These are phyloP conservation scores for Acronicta alni DNA, from an alignment of 2,888 invertebrate species.

Conservation along the genomic window DNA sequence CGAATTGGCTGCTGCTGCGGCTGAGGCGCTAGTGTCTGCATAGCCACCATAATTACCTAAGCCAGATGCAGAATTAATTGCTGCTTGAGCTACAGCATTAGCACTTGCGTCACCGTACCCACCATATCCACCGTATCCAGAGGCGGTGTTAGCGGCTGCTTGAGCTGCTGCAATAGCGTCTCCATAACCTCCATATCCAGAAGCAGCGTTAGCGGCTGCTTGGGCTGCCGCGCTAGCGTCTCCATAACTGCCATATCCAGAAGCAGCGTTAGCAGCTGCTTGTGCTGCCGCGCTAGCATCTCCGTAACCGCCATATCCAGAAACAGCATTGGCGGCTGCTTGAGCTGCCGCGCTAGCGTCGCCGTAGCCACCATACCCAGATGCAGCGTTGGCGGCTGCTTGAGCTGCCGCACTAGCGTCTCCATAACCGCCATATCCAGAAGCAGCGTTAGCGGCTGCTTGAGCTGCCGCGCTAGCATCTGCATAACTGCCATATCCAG, in stretches of 20 bases:
- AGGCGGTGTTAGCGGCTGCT: conserved; percentile 9
- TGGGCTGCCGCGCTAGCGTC: conserved; percentile 8
- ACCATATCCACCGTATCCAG: background rate
- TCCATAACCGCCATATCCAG: conserved; percentile 3
- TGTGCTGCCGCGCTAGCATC: background rate
- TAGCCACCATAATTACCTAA: conserved; percentile 26
- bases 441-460: conserved; percentile 3
- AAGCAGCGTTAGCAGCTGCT: conserved; percentile 16
- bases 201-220: conserved; percentile 9
- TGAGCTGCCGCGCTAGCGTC: conserved; percentile 18
- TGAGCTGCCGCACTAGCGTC: conserved; percentile 17
- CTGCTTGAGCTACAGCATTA: conserved; percentile 17
- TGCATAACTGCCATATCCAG: conserved; percentile 3
- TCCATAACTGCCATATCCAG: background rate
- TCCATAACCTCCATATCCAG: conserved; percentile 2
- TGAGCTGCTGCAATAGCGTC: background rate
- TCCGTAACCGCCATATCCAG: conserved; percentile 15
- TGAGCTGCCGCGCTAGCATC: conserved; percentile 9
- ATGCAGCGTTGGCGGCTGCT: conserved; percentile 9
- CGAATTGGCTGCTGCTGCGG: conserved; percentile 17
- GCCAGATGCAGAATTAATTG: conserved; percentile 14
- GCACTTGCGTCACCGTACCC: conserved; percentile 8
- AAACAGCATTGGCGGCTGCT: conserved; percentile 3
- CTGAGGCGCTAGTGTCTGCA: conserved; percentile 27
- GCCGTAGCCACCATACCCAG: conserved; percentile 11